These are phyloP conservation scores for Melinaea menophilus DNA, from an alignment of 2,888 invertebrate species.

Conservation along the genomic window DNA sequence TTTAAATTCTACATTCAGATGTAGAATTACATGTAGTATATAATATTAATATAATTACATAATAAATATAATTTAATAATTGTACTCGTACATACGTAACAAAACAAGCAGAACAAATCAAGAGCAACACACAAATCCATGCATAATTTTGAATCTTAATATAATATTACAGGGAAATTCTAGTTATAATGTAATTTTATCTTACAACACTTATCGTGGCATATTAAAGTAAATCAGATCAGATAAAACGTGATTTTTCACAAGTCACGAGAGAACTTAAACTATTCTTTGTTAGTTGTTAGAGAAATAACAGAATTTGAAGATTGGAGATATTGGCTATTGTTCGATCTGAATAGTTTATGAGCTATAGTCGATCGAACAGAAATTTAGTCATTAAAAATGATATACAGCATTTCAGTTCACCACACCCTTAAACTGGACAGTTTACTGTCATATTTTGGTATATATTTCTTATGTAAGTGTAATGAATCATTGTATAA, in stretches of 20 bases:
- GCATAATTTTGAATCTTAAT: slow-evolving; percentile 8
- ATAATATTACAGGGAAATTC: slow-evolving; percentile 13
- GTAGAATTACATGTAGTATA: too few relatives aligned
- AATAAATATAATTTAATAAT: too few relatives aligned
- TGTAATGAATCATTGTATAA: too few relatives aligned
- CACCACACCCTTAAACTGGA: slow-evolving; percentile 2
- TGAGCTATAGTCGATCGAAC: background rate
- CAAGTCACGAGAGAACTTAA: slow-evolving; percentile 43
- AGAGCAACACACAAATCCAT: slow-evolving; percentile 1
- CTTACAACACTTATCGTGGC: slow-evolving; percentile 35
- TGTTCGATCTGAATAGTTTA: slow-evolving; percentile 19
- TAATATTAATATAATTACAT: too few relatives aligned
- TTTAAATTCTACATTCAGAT: too few relatives aligned
- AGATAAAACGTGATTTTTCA: slow-evolving; percentile 37
- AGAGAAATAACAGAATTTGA: slow-evolving; percentile 28
- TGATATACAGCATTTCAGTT: background rate
- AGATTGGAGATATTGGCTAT: slow-evolving; percentile 27
- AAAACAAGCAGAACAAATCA: too few relatives aligned
- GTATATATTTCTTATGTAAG: too few relatives aligned
- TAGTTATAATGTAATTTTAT: slow-evolving; percentile 26
- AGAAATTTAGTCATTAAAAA: slow-evolving; percentile 10
- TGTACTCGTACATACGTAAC: too few relatives aligned
- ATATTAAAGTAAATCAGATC: slow-evolving; percentile 40
- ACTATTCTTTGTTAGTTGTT: slow-evolving; percentile 32
- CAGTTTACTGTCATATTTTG: background rate